Evolutionary conservation across 2,113 vertebrate species (phyloP).

Genomic region (Melozone crissalis): DNA sequence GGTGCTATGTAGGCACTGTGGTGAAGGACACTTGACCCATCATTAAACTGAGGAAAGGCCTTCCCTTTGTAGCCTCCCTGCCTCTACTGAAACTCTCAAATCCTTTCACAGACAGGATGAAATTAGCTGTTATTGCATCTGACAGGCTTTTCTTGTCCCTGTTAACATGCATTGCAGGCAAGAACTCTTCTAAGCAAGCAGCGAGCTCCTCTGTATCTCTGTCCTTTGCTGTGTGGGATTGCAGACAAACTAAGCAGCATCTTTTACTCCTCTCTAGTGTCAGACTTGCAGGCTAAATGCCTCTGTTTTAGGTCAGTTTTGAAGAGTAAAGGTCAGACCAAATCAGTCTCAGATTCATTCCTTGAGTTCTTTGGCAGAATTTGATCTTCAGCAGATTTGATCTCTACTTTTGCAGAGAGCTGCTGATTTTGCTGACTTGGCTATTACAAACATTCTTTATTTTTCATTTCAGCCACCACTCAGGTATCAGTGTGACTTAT

Average conservation of each 20-base stretch:
- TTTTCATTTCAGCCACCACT: not conserved
- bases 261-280: not conserved
- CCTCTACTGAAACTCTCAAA: not conserved
- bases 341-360: not conserved
- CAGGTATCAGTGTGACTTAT: not conserved
- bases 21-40: not conserved
- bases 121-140: not conserved
- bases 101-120: not conserved
- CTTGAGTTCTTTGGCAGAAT: not conserved
- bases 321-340: not conserved
- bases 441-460: not conserved
- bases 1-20: not conserved
- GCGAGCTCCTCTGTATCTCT: fast-evolving
- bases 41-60: not conserved
- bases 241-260: not conserved
- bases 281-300: not conserved
- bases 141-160: not conserved
- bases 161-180: not conserved
- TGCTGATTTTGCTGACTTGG: not conserved
- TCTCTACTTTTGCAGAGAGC: not conserved
- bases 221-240: not conserved
- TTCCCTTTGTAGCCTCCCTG: not conserved
- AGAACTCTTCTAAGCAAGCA: not conserved
- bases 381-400: no score
- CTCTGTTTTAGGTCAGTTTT: not conserved